Conservation (phyloP, 2,797 vertebrate genomes). For the Necrosyrtes monachus region DNA sequence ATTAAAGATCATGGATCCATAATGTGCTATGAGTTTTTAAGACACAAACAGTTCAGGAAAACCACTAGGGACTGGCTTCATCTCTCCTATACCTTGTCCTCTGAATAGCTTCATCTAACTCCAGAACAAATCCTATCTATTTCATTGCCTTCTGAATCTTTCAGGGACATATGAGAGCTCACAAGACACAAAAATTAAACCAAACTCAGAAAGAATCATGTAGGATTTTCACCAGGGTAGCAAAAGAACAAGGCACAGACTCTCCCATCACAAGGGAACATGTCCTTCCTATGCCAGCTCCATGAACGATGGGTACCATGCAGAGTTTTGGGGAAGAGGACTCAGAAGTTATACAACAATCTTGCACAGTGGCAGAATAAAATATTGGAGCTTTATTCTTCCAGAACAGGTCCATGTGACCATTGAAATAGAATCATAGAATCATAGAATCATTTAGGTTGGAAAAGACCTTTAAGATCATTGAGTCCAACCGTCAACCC, state of each 20-base stretch:
- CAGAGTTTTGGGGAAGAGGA: background rate
- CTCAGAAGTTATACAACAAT: background rate
- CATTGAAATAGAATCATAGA: background rate
- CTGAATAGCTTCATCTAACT: background rate
- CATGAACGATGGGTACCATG: background rate
- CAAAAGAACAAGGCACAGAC: background rate
- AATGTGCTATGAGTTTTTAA: background rate
- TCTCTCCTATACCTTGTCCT: background rate
- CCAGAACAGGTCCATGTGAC: background rate
- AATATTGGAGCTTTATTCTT: background rate
- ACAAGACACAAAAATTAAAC: background rate
- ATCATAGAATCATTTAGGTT: too few species aligned
- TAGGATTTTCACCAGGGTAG: background rate
- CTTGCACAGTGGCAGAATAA: background rate
- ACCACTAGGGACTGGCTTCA: background rate
- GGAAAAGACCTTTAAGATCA: too few species aligned
- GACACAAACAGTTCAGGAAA: background rate
- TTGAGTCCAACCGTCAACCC: too few species aligned
- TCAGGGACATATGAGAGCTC: background rate
- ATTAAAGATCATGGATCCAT: background rate
- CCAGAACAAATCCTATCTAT: background rate
- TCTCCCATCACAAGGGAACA: background rate
- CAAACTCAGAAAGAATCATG: background rate
- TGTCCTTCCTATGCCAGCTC: background rate
- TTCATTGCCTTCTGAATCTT: background rate